Percentiles rank a stretch among this genome's conserved stretches.
Evolutionary conservation across 2,888 invertebrate species (phyloP).

Genomic region (Polydesmus complanatus): DNA sequence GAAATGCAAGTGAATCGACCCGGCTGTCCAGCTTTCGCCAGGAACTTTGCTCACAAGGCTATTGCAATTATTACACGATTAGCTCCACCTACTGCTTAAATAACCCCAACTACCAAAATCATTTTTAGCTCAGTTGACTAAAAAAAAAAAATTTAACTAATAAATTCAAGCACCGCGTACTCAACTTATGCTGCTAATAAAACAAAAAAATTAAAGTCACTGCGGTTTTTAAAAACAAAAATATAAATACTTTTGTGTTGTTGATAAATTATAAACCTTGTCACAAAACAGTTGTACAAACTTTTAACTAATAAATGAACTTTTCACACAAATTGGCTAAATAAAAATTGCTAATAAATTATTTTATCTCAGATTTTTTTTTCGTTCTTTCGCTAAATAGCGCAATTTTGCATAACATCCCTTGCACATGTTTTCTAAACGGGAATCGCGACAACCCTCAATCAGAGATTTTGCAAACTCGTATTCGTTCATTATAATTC

Average conservation of each 20-base stretch:
- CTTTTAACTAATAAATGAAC: background rate
- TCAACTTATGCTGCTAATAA: too few species aligned
- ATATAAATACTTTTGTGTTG: too few species aligned
- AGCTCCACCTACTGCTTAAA: constrained; percentile 47
- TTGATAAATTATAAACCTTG: too few species aligned
- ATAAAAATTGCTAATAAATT: background rate
- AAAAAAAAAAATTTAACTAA: background rate
- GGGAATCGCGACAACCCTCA: constrained; percentile 40
- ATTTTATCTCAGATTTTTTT: background rate
- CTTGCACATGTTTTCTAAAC: constrained; percentile 63
- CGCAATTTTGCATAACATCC: constrained; percentile 76
- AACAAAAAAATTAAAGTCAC: too few species aligned
- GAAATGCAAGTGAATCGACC: constrained; percentile 54
- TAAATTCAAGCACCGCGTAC: too few species aligned
- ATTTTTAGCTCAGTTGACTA: too few species aligned
- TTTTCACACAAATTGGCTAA: background rate
- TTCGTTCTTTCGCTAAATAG: background rate
- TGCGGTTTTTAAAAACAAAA: too few species aligned
- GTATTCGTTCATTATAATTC: constrained; percentile 32
- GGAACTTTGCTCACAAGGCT: constrained; percentile 43
- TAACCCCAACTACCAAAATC: too few species aligned
- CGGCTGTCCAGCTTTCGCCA: constrained; percentile 50
- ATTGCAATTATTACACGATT: constrained; percentile 60
- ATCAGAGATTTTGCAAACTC: constrained; percentile 9
- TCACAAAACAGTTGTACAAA: constrained; percentile 11